These are phyloP conservation scores for Eupristina koningsbergeri DNA, from an alignment of 1,140 invertebrate genomes.

Conservation along the genomic window DNA sequence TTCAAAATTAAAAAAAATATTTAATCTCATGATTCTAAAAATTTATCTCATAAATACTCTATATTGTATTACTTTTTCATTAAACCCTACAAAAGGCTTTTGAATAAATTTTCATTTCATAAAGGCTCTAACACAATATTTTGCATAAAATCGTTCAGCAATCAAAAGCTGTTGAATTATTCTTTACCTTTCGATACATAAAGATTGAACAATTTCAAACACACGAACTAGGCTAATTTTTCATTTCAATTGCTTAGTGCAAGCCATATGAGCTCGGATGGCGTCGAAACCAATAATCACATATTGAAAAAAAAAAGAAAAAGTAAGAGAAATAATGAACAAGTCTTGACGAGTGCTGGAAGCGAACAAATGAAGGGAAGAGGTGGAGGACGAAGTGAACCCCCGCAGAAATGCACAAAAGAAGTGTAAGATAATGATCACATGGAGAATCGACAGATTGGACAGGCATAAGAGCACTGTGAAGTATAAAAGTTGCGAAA, in stretches of 20 bases:
- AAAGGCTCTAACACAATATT: too few species aligned
- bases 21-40: too few species aligned
- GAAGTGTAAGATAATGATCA: slow-evolving; percentile 5
- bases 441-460: background rate
- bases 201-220: background rate
- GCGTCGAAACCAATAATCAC: background rate
- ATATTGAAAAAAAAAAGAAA: background rate
- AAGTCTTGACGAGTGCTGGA: slow-evolving; percentile 1
- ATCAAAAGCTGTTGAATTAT: too few species aligned
- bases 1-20: too few species aligned
- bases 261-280: background rate
- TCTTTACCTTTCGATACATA: too few species aligned
- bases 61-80: too few species aligned
- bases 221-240: background rate
- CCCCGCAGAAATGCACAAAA: slow-evolving; percentile 23
- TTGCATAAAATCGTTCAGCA: too few species aligned
- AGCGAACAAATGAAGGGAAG: background rate
- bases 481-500: background rate
- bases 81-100: too few species aligned
- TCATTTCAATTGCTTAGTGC: background rate
- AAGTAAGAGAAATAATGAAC: background rate
- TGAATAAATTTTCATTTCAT: too few species aligned
- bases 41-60: too few species aligned
- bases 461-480: background rate
- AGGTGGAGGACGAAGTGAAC: background rate